Evolutionary conservation across 2,888 invertebrate genomes (phyloP).

Genomic region (Diadegma fenestrale): DNA sequence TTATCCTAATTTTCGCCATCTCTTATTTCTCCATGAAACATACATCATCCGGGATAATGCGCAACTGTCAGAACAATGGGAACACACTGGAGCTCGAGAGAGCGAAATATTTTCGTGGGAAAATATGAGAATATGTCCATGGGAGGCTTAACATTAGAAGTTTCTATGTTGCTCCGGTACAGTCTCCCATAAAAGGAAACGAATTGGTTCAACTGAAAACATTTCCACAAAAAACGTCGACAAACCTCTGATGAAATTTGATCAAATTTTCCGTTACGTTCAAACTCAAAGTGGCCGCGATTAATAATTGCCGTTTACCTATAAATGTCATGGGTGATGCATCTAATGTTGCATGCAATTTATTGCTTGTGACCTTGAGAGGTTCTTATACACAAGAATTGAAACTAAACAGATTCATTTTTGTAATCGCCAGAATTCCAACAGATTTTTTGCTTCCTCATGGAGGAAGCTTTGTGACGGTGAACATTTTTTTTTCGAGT

Average conservation of each 20-base stretch:
- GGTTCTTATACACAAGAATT: too few species aligned
- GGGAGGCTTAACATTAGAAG: constrained; percentile 50
- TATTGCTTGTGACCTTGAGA: too few species aligned
- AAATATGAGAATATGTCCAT: constrained; percentile 72
- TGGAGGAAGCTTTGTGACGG: too few species aligned
- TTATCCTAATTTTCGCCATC: constrained; percentile 66
- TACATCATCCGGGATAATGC: constrained; percentile 76
- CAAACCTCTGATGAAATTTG: not conserved
- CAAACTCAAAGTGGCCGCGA: too few species aligned
- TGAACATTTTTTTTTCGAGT: too few species aligned
- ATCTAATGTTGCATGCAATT: too few species aligned
- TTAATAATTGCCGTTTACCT: too few species aligned
- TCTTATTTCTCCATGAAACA: constrained; percentile 60
- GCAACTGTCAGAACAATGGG: constrained; percentile 66
- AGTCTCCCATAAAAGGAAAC: constrained; percentile 1
- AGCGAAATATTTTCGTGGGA: constrained; percentile 79
- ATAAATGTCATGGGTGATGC: too few species aligned
- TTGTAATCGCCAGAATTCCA: too few species aligned
- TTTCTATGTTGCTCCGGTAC: constrained; percentile 38
- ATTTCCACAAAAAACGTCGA: not conserved
- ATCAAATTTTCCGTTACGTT: too few species aligned
- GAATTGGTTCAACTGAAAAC: not conserved
- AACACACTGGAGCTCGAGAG: constrained; percentile 51
- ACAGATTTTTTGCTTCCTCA: too few species aligned
- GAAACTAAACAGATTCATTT: too few species aligned